phyloP scores from a whole-genome alignment of 2,888 invertebrate genomes.

The Ashinkailepas kermadecensis region DNA sequence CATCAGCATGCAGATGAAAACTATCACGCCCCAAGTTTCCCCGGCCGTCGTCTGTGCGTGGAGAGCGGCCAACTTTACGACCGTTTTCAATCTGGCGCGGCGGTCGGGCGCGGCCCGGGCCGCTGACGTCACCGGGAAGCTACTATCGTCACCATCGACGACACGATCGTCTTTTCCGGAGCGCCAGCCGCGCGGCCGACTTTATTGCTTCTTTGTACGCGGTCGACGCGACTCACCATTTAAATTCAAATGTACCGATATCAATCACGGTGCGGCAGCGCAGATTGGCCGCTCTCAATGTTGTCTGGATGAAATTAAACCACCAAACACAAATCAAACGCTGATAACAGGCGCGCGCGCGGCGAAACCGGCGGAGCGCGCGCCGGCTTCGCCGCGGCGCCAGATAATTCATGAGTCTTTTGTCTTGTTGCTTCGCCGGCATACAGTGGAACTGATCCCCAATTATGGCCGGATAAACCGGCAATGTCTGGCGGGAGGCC shows the following conservation, averaged over 20 bases:
- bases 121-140: background rate
- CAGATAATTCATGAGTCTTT: constrained; percentile 20
- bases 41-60: background rate
- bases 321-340: constrained; percentile 11
- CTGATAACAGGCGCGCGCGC: background rate
- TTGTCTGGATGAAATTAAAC: constrained; percentile 11
- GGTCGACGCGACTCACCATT: background rate
- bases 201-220: constrained; percentile 15
- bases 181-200: background rate
- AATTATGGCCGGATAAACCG: constrained; percentile 20
- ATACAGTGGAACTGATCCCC: constrained; percentile 18
- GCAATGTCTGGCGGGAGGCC: background rate
- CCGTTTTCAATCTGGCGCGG: background rate
- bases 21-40: background rate
- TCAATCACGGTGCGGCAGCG: background rate
- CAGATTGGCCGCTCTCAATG: constrained; percentile 7
- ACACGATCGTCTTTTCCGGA: background rate
- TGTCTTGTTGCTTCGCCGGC: constrained; percentile 9
- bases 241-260: constrained; percentile 19
- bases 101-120: background rate
- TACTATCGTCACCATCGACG: constrained; percentile 1
- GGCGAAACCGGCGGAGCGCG: background rate
- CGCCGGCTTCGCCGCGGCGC: background rate
- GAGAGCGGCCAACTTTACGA: background rate
- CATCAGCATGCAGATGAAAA: constrained; percentile 13